Base-by-base conservation (phyloP, 1,140 invertebrate species). In the Ceratosolen solmsi region DNA sequence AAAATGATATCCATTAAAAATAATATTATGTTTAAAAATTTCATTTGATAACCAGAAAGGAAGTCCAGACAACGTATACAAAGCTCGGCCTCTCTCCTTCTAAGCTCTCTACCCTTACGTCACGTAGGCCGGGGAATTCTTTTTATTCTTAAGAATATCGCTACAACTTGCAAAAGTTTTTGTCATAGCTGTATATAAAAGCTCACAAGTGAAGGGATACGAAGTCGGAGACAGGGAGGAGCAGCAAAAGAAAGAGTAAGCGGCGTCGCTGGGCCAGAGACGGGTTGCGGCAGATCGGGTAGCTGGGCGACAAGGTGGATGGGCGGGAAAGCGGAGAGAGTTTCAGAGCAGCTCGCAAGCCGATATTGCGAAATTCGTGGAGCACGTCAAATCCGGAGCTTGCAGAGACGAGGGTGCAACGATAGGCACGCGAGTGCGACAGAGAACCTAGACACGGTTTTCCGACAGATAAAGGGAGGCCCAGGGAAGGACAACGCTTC, bases 301-400 rank as follows among this genome's bases (percentile, higher is more conserved):
- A 38, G n/a, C 7, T 46, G 33, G 63, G 36, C 27, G 30, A 60
- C 70, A n/a, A 2, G 20, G 54, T 46, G 54, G 82, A n/a, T 71
- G 78, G 77, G 30, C n/a, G 56, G 17, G 54, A 33, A 77, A 79
- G 58, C 51, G 22, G 63, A 49, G 9, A 20, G 46, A 25, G 7
- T 22, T 25, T 7, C 0, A 30, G 63, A 73, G 25, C 73, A 27
- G 51, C 75, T 46, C 63, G 76, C 76, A 75, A 81, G 79, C 82
- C 84, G 84, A 83, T 70, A 82, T 82, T 82, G 80, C 80, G 74
- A 82, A 82, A 82, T 77, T 82, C 73, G 74, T 65, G 58, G 79
- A 73, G 68, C 54, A 49, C 68, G 79, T 76, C 72, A 70, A 74
- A 54, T 71, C 56, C 71, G 58, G 49, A 27, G 33, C 63, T 76